A percentile compares a stretch with the other conserved stretches of the same genome.
Evolutionary conservation across 1,140 invertebrate genomes (phyloP).

Genomic region (Brevipalpus yothersi): DNA sequence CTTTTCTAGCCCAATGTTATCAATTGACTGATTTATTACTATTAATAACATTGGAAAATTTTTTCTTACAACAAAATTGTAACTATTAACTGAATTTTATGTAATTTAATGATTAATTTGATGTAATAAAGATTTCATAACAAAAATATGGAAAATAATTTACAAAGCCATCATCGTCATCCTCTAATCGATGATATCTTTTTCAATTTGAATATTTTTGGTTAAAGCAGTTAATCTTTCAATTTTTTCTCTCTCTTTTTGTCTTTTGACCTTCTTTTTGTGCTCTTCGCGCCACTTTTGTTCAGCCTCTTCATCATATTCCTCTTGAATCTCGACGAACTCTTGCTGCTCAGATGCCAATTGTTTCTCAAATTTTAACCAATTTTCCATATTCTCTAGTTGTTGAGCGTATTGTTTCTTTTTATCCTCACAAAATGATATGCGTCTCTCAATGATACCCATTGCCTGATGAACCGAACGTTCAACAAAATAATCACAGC

Average conservation of each 20-base stretch:
- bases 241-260: conserved; percentile 18
- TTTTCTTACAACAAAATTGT: too few relatives aligned
- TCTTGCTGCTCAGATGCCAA: conserved; percentile 14
- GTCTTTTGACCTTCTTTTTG: conserved; percentile 23
- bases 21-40: too few relatives aligned
- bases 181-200: too few relatives aligned
- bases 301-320: conserved; percentile 28
- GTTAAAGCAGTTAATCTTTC: neutral
- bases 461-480: conserved; percentile 34
- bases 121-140: too few relatives aligned
- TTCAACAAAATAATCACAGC: conserved; percentile 43
- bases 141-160: too few relatives aligned
- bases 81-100: too few relatives aligned
- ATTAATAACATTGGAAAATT: too few relatives aligned
- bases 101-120: too few relatives aligned
- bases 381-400: conserved; percentile 21
- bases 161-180: too few relatives aligned
- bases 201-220: too few relatives aligned
- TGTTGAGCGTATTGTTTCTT: conserved; percentile 24
- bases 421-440: conserved; percentile 24
- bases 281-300: conserved; percentile 29
- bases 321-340: conserved; percentile 23
- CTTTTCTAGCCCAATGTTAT: too few relatives aligned
- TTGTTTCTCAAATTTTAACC: conserved; percentile 18
- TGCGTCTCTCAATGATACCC: conserved; percentile 32